Evolutionary conservation across 2,797 vertebrate species (phyloP).

Genomic region (Podargus strigoides): DNA sequence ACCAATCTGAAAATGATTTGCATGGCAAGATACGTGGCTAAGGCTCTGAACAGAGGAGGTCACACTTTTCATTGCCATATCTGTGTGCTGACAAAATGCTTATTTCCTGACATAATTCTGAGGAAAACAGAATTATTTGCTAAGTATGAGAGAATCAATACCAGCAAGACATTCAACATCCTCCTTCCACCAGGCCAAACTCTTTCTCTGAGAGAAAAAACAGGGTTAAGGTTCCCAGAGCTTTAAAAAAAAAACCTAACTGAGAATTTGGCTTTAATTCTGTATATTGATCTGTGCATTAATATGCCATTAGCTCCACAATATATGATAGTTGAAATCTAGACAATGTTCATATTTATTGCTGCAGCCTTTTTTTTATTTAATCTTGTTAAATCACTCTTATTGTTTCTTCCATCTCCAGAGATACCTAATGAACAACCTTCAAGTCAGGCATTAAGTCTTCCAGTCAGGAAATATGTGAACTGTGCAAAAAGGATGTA

Average conservation of each 20-base stretch:
- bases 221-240: neutral
- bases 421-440: neutral
- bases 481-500: constrained; percentile 20
- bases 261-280: neutral
- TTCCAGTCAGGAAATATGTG: neutral
- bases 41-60: neutral
- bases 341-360: neutral
- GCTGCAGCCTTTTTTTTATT: neutral
- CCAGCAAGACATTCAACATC: neutral
- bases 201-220: accelerated
- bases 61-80: neutral
- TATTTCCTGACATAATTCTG: neutral
- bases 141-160: neutral
- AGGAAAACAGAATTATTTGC: neutral
- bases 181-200: neutral
- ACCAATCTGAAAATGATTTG: neutral
- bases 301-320: constrained; percentile 34
- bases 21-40: accelerated
- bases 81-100: neutral
- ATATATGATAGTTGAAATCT: neutral
- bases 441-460: neutral
- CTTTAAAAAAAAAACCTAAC: neutral
- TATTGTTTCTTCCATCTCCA: constrained; percentile 2
- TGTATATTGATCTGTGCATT: constrained; percentile 28
- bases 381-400: neutral